These are phyloP conservation scores for Sinosuthora webbiana DNA, from an alignment of 2,113 vertebrate genomes.

Conservation along the genomic window DNA sequence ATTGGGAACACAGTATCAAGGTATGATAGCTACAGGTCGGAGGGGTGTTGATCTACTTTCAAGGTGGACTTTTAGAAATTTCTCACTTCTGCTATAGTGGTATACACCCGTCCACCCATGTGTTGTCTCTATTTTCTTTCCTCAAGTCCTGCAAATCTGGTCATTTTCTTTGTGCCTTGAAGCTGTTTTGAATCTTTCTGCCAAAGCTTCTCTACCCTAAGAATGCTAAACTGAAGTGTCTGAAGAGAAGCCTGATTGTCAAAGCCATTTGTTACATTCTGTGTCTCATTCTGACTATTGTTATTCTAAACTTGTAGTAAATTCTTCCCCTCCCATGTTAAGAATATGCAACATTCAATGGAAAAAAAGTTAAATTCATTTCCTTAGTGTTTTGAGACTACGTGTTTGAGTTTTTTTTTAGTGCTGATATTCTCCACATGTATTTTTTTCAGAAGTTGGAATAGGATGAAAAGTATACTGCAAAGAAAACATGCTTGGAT, in stretches of 20 bases:
- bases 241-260: background rate
- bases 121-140: background rate
- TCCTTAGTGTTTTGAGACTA: background rate
- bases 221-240: background rate
- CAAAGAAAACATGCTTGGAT: background rate
- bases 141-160: background rate
- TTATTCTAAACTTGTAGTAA: background rate
- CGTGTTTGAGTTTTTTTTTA: background rate
- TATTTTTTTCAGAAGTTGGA: background rate
- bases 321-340: background rate
- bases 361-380: background rate
- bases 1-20: background rate
- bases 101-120: accelerated
- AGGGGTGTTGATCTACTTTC: background rate
- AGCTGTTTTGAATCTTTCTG: background rate
- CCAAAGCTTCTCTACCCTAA: background rate
- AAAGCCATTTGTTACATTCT: background rate
- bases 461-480: background rate
- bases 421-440: background rate
- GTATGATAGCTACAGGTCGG: background rate
- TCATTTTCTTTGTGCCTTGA: background rate
- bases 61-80: background rate
- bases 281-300: background rate
- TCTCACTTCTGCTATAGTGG: background rate
- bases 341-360: background rate